Base-by-base conservation (phyloP, 2,113 vertebrate species). In the Cryptotis parvus region DNA sequence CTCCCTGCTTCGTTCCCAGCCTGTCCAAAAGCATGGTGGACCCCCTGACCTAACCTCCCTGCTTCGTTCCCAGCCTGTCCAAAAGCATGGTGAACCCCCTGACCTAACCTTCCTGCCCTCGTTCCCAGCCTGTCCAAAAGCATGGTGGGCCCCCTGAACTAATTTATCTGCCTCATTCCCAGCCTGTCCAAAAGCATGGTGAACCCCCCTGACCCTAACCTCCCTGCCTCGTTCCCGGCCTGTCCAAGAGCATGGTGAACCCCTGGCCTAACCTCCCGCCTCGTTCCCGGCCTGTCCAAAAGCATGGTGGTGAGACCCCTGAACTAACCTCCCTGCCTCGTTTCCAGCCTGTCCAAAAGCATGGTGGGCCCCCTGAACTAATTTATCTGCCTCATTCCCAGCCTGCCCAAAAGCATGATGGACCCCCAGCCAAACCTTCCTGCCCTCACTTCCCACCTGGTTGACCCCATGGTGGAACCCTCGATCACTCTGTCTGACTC, bases 401-500 rank as follows among this genome's bases (percentile, higher is more conserved):
- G 24, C 18, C 61, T 89, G 90, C 5, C 74, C 84, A 0, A 43
- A 15, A 3, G 39, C 63, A 45, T 90, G 35, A 0, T 93, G 70
- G 0, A 1, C 16, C 0, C 37, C 92, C 0, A 83, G 0, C 66
- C 85, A 1, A 91, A 27, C 3, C 12, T 91, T 0, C 26, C 84
- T 2, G 0, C 33, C 33, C 10, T 85, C 94, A 0, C n/a, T 49
- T 91, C 6, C 52, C 75, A 10, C 41, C 31, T 31, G 91, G 79
- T 0, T n/a, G n/a, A n/a, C 55, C 55, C 10, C 86, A 73, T 95
- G 65, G 0, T 82, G 78, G 1, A 69, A 79, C 96, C 94, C 18
- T 95, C 95, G 33, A 91, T 83, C 70, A 94, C 37, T 92, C 85
- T 94, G 55, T 94, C 88, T 93, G 90, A 12, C 72, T 96, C 94